Base-by-base conservation (phyloP, 2,888 invertebrate species). In the Trissolcus japonicus region DNA sequence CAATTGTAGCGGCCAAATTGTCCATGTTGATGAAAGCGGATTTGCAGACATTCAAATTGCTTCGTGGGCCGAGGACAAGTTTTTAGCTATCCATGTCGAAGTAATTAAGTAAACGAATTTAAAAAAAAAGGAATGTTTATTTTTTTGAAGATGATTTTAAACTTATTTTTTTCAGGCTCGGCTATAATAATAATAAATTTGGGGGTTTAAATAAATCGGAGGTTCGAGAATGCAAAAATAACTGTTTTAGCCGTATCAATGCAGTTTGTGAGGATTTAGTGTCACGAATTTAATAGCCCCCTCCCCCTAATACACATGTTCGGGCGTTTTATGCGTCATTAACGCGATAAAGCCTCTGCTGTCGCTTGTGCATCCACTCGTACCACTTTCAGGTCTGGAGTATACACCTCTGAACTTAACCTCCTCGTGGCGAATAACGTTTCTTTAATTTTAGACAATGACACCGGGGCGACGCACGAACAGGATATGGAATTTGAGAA, bases 81-180 rank as follows among this genome's bases (percentile, higher is more conserved):
- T 94, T 13, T 83, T 95, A 9, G 95, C 94, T 25, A 93, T 95
- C 76, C 94, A 95, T 83, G 67, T 80, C 51, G 57, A 82, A 63
- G 81, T 81, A 16, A 25, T 25, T 25, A 25, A 25, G 4, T 4
- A 25, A 25, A n/a, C n/a, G n/a, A n/a, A n/a, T n/a, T n/a, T n/a
- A n/a, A n/a, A n/a, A n/a, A n/a, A n/a, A n/a, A n/a, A n/a, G n/a
- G n/a, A n/a, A 25, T 25, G 4, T 25, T 25, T 25, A 25, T 25
- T 25, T 4, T 0, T 0, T 6, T 2, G 25, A 4, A 25, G 6
- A 25, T 25, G 25, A 25, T 6, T 25, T 19, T 19, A 19, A 19
- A 2, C 2, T 19, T 19, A 19, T 19, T 19, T 19, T 19, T 19
- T 19, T 1, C 19, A 19, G 19, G 19, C 19, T 19, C 19, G 19